These are phyloP conservation scores for Cyanoderma ruficeps DNA, from an alignment of 2,113 vertebrate genomes.

Conservation along the genomic window DNA sequence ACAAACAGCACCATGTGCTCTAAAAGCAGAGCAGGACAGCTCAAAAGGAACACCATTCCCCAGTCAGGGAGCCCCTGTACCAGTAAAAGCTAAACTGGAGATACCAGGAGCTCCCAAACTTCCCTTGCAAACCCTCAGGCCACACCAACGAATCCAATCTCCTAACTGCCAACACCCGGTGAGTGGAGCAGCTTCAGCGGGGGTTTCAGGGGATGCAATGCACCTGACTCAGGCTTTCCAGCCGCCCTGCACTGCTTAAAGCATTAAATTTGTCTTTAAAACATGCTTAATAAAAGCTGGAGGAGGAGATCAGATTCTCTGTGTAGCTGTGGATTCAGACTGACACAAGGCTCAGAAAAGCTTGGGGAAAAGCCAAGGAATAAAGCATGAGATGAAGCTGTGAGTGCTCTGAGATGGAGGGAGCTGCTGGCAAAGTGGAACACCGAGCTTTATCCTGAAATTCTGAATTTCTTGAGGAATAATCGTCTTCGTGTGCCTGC, in stretches of 20 bases:
- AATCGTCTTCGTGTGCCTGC: neutral
- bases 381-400: neutral
- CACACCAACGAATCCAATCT: no score
- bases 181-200: neutral
- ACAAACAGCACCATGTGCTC: neutral
- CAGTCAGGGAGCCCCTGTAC: rapidly evolving
- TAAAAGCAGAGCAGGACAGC: neutral
- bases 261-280: neutral
- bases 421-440: neutral
- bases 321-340: neutral
- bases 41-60: neutral
- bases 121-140: neutral
- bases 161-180: neutral
- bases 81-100: neutral
- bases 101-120: rapidly evolving
- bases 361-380: neutral
- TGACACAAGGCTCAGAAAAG: neutral
- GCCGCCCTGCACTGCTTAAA: neutral
- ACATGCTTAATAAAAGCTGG: neutral
- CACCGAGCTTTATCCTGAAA: neutral
- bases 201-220: neutral
- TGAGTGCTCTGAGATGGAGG: neutral
- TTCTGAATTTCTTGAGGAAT: neutral
- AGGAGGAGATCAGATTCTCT: neutral
- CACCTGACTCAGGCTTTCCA: neutral